phyloP scores from a whole-genome alignment of 2,888 invertebrate species.

The Pristionchus exspectatus region DNA sequence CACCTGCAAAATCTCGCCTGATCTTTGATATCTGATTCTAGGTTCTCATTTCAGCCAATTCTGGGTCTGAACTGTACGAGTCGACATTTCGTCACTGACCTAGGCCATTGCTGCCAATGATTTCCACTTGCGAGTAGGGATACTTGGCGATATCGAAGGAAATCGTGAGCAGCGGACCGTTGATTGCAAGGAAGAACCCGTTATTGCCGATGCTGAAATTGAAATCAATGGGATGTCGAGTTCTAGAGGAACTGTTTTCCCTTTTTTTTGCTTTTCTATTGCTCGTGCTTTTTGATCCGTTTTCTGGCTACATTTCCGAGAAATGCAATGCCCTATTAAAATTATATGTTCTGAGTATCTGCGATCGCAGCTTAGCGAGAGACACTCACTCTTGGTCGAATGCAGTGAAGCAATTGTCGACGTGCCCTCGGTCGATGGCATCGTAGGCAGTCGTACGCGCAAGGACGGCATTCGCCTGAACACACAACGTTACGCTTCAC shows the following conservation, averaged over 20 bases:
- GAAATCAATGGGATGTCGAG: neutral
- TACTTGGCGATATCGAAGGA: neutral
- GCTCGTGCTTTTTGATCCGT: too few species aligned
- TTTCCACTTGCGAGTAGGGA: neutral
- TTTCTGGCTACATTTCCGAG: too few species aligned
- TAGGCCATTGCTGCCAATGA: neutral
- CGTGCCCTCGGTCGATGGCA: neutral
- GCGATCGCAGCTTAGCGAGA: too few species aligned
- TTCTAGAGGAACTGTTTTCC: neutral
- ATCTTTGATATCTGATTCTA: too few species aligned
- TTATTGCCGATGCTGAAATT: neutral
- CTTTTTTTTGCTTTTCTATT: too few species aligned
- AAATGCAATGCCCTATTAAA: too few species aligned
- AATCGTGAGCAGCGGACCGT: neutral
- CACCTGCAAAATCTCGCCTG: neutral
- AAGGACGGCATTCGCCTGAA: neutral
- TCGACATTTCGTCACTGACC: neutral
- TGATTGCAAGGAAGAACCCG: neutral
- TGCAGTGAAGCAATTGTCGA: neutral
- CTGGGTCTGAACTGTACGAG: neutral
- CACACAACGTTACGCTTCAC: too few species aligned
- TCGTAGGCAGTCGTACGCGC: neutral
- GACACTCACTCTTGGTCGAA: neutral
- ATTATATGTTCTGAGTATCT: too few species aligned
- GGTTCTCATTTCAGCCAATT: too few species aligned